A percentile compares a stretch with the other conserved stretches of the same genome.
phyloP scores from a whole-genome alignment of 2,113 vertebrate genomes.

The Ophthalmolycus amberensis region DNA sequence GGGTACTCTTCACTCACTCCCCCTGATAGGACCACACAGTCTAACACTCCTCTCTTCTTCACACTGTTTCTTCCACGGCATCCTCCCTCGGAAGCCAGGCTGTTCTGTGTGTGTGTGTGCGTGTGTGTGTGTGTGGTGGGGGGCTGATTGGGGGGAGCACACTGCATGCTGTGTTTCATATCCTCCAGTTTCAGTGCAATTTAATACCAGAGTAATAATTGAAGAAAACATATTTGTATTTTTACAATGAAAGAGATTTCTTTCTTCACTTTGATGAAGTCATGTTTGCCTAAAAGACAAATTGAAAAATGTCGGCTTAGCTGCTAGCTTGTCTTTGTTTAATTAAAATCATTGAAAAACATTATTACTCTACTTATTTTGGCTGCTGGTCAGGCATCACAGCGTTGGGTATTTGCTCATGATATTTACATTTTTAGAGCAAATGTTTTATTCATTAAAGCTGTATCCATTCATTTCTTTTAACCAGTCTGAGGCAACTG shows the following conservation, averaged over 20 bases:
- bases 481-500: not conserved
- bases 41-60: conserved; percentile 25
- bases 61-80: conserved; percentile 16
- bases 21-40: conserved; percentile 32
- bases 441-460: not conserved
- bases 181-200: not conserved
- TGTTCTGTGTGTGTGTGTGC: conserved; percentile 1
- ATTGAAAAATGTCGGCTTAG: not conserved
- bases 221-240: not conserved
- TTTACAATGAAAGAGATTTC: not conserved
- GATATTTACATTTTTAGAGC: not conserved
- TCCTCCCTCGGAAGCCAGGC: conserved; percentile 18
- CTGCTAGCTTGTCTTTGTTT: not conserved
- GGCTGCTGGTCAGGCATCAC: not conserved
- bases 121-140: too few species aligned
- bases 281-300: not conserved
- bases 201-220: not conserved
- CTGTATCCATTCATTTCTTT: not conserved
- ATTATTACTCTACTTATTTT: not conserved
- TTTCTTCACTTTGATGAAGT: not conserved
- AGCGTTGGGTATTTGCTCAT: not conserved
- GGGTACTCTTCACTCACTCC: conserved; percentile 36
- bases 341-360: not conserved
- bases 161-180: not conserved
- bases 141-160: not conserved